Evolutionary conservation across 2,797 vertebrate genomes (phyloP).

Genomic region (Myotis findleyi): DNA sequence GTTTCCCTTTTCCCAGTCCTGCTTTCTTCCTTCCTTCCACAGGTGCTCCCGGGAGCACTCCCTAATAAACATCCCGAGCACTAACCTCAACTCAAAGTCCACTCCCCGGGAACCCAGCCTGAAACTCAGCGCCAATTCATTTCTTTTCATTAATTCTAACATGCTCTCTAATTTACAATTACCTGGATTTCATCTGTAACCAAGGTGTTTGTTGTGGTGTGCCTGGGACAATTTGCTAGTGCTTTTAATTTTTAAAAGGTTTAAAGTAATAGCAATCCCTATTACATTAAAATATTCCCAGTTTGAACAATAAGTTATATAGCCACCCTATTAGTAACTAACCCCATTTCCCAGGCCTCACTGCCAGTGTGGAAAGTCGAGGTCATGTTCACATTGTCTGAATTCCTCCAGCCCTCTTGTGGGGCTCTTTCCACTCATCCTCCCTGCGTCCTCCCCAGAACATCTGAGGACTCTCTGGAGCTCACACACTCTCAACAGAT

Average conservation of each 20-base stretch:
- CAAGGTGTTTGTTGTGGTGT: neutral
- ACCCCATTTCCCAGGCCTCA: neutral
- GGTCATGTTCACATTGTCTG: neutral
- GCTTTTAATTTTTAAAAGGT: conserved; percentile 3
- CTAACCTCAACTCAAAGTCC: neutral
- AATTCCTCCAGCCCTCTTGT: neutral
- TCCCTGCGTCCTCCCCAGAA: neutral
- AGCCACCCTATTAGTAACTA: neutral
- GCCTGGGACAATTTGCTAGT: neutral
- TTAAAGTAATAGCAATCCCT: neutral
- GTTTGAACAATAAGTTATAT: neutral
- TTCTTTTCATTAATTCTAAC: neutral
- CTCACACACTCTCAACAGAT: neutral
- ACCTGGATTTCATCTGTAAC: neutral
- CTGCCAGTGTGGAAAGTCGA: neutral
- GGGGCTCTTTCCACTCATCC: neutral
- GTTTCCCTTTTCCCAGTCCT: neutral
- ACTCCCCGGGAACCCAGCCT: neutral
- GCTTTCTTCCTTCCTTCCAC: neutral
- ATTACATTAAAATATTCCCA: neutral
- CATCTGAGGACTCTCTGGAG: neutral
- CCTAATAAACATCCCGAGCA: neutral
- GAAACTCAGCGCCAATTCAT: neutral
- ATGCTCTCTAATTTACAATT: neutral
- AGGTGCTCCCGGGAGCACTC: too few species aligned